These are phyloP conservation scores for Lacerta viridis DNA, from an alignment of 2,797 vertebrate species.

Conservation along the genomic window DNA sequence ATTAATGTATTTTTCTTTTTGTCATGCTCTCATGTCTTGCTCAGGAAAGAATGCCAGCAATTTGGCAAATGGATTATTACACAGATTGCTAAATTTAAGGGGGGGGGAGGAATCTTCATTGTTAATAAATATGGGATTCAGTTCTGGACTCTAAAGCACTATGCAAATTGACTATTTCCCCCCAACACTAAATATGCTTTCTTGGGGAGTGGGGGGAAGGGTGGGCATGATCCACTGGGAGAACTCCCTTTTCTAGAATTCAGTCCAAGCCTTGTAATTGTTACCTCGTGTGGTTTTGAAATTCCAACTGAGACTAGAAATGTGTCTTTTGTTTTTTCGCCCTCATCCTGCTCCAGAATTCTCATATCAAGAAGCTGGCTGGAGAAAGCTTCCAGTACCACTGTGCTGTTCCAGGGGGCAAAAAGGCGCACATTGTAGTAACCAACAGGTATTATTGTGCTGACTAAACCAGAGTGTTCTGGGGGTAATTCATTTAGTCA, in stretches of 20 bases:
- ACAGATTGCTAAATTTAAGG: neutral
- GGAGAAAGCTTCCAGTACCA: constrained; percentile 88
- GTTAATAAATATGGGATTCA: neutral
- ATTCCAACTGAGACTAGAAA: neutral
- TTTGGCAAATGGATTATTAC: neutral
- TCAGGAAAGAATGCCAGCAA: neutral
- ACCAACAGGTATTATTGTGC: constrained; percentile 89
- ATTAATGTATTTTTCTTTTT: neutral
- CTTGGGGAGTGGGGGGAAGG: neutral
- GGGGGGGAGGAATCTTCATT: too few species aligned
- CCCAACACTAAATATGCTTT: neutral
- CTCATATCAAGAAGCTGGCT: constrained; percentile 87
- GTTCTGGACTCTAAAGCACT: neutral
- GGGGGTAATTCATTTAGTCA: too few species aligned
- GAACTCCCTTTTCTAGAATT: neutral
- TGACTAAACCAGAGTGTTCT: neutral
- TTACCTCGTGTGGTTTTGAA: neutral
- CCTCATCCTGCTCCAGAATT: constrained; percentile 82
- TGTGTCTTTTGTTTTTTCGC: neutral
- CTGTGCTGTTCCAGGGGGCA: constrained; percentile 81
- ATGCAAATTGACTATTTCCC: too few species aligned
- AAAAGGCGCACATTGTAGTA: constrained; percentile 86
- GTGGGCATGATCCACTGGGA: neutral
- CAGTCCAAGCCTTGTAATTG: neutral
- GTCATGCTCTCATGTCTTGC: neutral